Evolutionary conservation across 2,888 invertebrate species (phyloP).

Genomic region (Subacronicta megacephala): DNA sequence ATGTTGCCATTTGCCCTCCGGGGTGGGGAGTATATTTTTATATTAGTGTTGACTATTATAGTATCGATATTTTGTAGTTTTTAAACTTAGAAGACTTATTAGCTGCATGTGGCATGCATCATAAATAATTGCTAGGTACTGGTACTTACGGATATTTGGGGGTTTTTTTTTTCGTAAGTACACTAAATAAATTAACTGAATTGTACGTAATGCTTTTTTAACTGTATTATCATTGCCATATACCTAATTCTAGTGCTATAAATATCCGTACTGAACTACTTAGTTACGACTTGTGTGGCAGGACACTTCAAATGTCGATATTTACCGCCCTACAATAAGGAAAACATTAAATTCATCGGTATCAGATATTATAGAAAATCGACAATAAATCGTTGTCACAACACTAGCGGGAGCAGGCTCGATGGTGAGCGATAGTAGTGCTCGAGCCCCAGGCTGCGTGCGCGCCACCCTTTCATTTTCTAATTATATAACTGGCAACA

Average conservation of each 20-base stretch:
- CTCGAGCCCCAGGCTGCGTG: slow-evolving; percentile 83
- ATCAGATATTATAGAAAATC: slow-evolving; percentile 47
- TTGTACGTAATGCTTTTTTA: too few species aligned
- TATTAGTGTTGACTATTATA: slow-evolving; percentile 61
- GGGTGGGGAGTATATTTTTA: slow-evolving; percentile 79
- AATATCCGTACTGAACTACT: slow-evolving; percentile 2
- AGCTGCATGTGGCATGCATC: too few species aligned
- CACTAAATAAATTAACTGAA: too few species aligned
- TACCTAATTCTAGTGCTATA: background rate
- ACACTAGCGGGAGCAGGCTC: slow-evolving; percentile 70
- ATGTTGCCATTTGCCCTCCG: slow-evolving; percentile 83
- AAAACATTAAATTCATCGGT: slow-evolving; percentile 44
- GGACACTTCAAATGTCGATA: slow-evolving; percentile 22
- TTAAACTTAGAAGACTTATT: background rate
- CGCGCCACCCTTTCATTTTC: slow-evolving; percentile 89
- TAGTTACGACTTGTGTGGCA: slow-evolving; percentile 11
- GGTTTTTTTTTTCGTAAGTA: too few species aligned
- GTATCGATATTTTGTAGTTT: slow-evolving; percentile 56
- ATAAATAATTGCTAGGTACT: too few species aligned
- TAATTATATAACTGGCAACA: slow-evolving; percentile 88
- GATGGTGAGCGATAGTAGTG: slow-evolving; percentile 88
- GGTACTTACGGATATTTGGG: too few species aligned
- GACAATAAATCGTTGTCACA: slow-evolving; percentile 60
- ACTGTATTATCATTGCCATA: too few species aligned
- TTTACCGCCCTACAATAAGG: slow-evolving; percentile 41